Conservation (phyloP, 2,888 invertebrate species). For the Portevinia maculata region DNA sequence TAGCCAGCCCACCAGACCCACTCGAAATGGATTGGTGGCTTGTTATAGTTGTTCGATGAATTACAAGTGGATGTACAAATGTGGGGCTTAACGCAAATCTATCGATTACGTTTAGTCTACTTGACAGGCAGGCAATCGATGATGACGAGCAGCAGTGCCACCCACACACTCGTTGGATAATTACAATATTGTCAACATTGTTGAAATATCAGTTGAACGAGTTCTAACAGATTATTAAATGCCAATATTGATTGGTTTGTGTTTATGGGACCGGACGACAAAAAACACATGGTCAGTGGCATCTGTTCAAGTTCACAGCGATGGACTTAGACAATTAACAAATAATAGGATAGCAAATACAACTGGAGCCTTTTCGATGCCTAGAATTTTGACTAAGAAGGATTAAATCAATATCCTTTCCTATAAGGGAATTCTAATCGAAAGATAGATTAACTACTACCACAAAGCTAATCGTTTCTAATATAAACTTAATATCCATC, state of each 20-base stretch:
- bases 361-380: too few relatives aligned
- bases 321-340: too few relatives aligned
- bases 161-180: conserved; percentile 40
- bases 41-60: conserved; percentile 72
- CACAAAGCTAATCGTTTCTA: too few relatives aligned
- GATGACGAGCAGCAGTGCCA: conserved; percentile 13
- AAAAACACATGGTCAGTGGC: background rate
- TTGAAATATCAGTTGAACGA: conserved; percentile 47
- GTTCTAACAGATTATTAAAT: conserved; percentile 22
- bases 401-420: too few relatives aligned
- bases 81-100: conserved; percentile 68
- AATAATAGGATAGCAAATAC: too few relatives aligned
- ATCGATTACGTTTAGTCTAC: conserved; percentile 62
- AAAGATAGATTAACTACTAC: too few relatives aligned
- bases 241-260: background rate
- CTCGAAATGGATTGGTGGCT: conserved; percentile 65
- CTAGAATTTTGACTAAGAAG: too few relatives aligned
- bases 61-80: conserved; percentile 72
- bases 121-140: conserved; percentile 35
- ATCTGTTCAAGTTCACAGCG: background rate
- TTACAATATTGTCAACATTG: conserved; percentile 61
- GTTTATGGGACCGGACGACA: too few relatives aligned
- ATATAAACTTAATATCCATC: too few relatives aligned
- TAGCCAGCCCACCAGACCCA: conserved; percentile 8
- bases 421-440: too few relatives aligned